A percentile compares a stretch with the other conserved stretches of the same genome.
phyloP scores from a whole-genome alignment of 2,888 invertebrate species.

The Auanema sp. region DNA sequence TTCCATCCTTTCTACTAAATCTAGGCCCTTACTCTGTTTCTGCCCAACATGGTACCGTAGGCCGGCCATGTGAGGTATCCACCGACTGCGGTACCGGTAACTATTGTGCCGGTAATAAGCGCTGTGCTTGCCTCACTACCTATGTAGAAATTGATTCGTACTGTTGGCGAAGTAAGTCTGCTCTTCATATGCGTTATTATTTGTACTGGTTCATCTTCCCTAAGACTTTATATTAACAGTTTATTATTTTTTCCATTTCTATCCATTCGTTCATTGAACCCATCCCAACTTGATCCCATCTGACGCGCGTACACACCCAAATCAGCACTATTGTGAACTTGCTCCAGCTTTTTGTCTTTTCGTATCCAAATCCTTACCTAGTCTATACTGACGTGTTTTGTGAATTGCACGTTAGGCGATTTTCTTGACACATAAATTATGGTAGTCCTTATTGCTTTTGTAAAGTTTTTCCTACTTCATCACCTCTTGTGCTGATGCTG shows the following conservation, averaged over 20 bases:
- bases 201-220: conserved; percentile 2
- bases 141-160: conserved; percentile 64
- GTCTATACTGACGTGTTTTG: conserved; percentile 1
- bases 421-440: background rate
- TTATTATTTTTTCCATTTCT: background rate
- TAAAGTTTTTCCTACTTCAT: conserved; percentile 4
- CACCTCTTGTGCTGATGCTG: conserved; percentile 10
- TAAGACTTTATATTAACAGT: background rate
- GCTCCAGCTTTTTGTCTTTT: conserved; percentile 4
- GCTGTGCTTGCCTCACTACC: conserved; percentile 63
- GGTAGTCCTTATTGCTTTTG: conserved; percentile 4
- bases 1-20: conserved; percentile 6
- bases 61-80: conserved; percentile 57
- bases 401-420: conserved; percentile 2
- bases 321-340: conserved; percentile 8
- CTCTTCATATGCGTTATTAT: conserved; percentile 9
- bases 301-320: background rate
- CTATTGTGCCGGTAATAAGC: conserved; percentile 64
- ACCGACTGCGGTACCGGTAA: conserved; percentile 63
- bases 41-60: conserved; percentile 61
- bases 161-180: conserved; percentile 63
- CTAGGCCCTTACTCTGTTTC: background rate
- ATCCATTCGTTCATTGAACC: too few relatives aligned
- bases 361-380: background rate
- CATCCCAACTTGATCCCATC: conserved; percentile 9